A percentile compares a stretch with the other conserved stretches of the same genome.
These are phyloP conservation scores for Apocrypta bakeri DNA, from an alignment of 1,140 invertebrate species.

Conservation along the genomic window DNA sequence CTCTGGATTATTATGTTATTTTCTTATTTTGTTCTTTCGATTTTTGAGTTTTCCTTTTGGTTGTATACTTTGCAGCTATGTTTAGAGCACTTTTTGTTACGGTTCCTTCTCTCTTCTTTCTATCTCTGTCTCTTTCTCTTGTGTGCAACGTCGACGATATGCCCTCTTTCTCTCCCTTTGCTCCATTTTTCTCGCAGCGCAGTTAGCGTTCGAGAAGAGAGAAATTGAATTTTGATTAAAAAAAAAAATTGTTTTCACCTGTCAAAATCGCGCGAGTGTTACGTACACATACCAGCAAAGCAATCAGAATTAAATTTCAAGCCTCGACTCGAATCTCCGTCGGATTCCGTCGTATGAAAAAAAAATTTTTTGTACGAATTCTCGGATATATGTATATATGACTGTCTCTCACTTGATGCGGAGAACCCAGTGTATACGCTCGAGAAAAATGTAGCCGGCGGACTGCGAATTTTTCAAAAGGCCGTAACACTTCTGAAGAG, in stretches of 20 bases:
- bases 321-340: too few species aligned
- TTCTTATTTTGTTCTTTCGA: neutral
- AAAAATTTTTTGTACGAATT: too few species aligned
- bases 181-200: neutral
- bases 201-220: neutral
- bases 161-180: neutral
- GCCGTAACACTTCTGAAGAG: neutral
- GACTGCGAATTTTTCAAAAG: neutral
- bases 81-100: slow-evolving; percentile 8
- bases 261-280: neutral
- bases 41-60: neutral
- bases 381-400: neutral
- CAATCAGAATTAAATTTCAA: slow-evolving; percentile 17
- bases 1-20: neutral
- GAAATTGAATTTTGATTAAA: neutral
- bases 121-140: neutral
- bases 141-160: neutral
- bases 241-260: too few species aligned
- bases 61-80: slow-evolving; percentile 40
- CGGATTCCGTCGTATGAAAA: too few species aligned
- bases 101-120: neutral
- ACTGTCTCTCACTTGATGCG: too few species aligned
- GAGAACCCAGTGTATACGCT: neutral
- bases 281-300: too few species aligned
- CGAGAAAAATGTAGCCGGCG: neutral